Evolutionary conservation across 37 sponge, comb jelly and placozoan genomes (phyloP), one percentile per base, ranked within the genome.

Genomic region (Axinella damicornis): DNA sequence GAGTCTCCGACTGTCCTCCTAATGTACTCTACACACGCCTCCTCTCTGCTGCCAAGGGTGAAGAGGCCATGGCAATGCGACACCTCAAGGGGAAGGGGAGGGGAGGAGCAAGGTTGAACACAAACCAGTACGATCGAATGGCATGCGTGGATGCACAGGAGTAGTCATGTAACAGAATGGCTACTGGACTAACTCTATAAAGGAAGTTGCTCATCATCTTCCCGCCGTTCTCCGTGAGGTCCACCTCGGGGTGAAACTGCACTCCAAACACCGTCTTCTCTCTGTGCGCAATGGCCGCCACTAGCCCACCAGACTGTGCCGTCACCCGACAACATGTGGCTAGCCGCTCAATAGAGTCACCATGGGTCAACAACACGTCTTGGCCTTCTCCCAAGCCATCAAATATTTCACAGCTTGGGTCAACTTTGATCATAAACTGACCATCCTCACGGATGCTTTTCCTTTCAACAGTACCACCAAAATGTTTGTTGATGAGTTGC

Each of bases 241-340:
- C 90, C 1, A 92, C 94, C 65, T 97, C 97, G 17, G 97, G 97
- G 59, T 97, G 97, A 61, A 97, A 97, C 88, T 97, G 97, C 19
- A 97, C 78, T 4, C 97, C 97, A 87, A 74, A 94, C 27, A 97
- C 71, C 5, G 77, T 85, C 69, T 54, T 57, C 16, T 30, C 39
- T 34, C 30, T n/a, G 83, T 97, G 89, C 16, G 70, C 65, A 37
- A 97, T 32, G n/a, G 81, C 97, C 20, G 90, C 71, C 19, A 94
- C 78, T 18, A 91, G 15, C 32, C 61, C 73, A 9, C 92, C 94
- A 5, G 84, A 82, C 41, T 36, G 31, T 21, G 84, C 87, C 20
- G 87, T 71, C 28, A 74, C 79, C 38, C 59, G 32, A 20, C 85
- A 73, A 21, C 60, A 61, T 0, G 53, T 52, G 0, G 94, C 84